A percentile compares a stretch with the other conserved stretches of the same genome.
Conservation (phyloP, 2,797 vertebrate genomes). For the Aphelocoma californica region DNA sequence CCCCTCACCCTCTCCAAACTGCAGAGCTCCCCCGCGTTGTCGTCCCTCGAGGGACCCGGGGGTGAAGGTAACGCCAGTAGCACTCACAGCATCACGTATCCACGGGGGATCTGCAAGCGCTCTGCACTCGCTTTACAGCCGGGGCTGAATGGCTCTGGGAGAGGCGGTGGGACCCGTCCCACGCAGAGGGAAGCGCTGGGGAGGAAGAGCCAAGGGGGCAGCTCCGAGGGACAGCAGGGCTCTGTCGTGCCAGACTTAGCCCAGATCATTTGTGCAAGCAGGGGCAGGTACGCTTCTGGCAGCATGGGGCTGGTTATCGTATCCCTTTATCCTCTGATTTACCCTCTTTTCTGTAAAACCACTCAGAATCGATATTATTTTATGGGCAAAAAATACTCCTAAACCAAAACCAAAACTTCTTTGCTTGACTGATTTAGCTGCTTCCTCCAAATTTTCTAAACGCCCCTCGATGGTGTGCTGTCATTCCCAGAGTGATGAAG, state of each 20-base stretch:
- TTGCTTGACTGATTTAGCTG: not conserved
- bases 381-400: not conserved
- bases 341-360: not conserved
- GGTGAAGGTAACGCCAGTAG: too few species aligned
- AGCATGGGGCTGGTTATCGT: not conserved
- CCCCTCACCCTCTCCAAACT: rapidly evolving
- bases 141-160: not conserved
- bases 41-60: not conserved
- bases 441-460: not conserved
- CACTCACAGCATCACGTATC: rapidly evolving
- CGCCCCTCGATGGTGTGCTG: not conserved
- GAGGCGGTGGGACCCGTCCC: not conserved
- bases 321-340: not conserved
- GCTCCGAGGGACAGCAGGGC: not conserved
- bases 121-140: not conserved
- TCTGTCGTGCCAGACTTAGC: not conserved
- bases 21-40: rapidly evolving
- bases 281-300: not conserved
- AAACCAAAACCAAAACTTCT: not conserved
- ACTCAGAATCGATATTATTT: not conserved
- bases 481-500: not conserved
- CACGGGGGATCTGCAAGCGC: rapidly evolving
- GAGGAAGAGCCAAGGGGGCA: not conserved
- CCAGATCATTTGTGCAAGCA: not conserved
- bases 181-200: not conserved